These are phyloP conservation scores for Parotocinclus haroldoi DNA, from an alignment of 2,797 vertebrate genomes.

Conservation along the genomic window DNA sequence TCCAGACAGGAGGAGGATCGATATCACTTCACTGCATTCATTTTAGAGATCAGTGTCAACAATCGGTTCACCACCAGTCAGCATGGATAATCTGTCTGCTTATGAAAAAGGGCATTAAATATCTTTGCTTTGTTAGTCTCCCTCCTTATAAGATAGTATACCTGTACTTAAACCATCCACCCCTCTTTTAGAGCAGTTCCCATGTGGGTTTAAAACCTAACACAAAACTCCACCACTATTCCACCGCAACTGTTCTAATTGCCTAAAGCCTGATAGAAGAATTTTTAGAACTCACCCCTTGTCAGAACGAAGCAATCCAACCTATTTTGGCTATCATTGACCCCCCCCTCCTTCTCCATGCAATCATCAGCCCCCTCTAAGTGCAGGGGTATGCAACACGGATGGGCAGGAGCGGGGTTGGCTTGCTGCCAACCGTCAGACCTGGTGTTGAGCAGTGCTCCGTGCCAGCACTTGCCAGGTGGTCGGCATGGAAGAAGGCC, in stretches of 20 bases:
- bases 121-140: slow-evolving; percentile 9
- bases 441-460: slow-evolving; percentile 58
- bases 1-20: no score
- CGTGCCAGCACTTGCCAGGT: slow-evolving; percentile 32
- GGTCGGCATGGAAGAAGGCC: slow-evolving; percentile 48
- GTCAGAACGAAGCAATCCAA: slow-evolving; percentile 33
- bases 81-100: slow-evolving; percentile 42
- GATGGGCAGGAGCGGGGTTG: slow-evolving; percentile 81
- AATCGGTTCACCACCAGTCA: slow-evolving; percentile 4
- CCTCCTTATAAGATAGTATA: slow-evolving; percentile 1
- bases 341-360: slow-evolving; percentile 22
- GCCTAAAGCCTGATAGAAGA: no score
- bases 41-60: no score
- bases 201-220: no score
- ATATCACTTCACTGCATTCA: no score
- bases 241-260: no score
- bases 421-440: slow-evolving; percentile 81
- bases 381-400: slow-evolving; percentile 56
- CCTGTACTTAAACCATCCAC: no score
- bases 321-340: slow-evolving; percentile 25
- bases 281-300: no score
- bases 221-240: no score
- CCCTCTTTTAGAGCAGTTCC: no score
- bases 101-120: slow-evolving; percentile 20
- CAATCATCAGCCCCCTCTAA: slow-evolving; percentile 39